Evolutionary conservation across 1,140 invertebrate genomes (phyloP), one percentile per base, ranked within the genome.

Genomic region (Homalodisca vitripennis): DNA sequence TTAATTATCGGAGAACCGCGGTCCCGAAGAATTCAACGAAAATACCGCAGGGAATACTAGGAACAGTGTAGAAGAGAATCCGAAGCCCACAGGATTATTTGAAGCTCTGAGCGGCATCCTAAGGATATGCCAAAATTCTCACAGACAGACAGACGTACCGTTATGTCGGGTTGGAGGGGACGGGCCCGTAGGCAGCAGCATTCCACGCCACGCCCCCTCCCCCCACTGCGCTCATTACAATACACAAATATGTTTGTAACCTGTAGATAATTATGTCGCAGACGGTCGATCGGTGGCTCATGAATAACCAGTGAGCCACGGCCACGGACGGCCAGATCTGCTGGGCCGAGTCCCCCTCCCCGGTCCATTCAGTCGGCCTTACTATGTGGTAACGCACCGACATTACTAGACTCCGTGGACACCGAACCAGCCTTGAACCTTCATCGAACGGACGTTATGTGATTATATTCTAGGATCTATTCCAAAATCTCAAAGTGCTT

Each of bases 191-290:
- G 55, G 22, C 22, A 60, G 24, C 55, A 22, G 26, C 55, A 60
- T 60, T 60, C 55, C 55, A 22, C 26, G 10, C 22, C 26, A 2
- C 22, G 24, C 24, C 55, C 55, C 55, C 55, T 30, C 27, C n/a
- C 55, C 55, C 55, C 55, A 22, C 55, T 60, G 22, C 34, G n/a
- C 55, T 60, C 55, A 60, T 60, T 60, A 60, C 55, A 60, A 60
- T 60, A 60, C 55, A 60, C 55, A 60, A 60, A 60, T 60, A 60
- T 60, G 55, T 60, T 60, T 60, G 55, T 60, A 60, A 60, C 55
- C 55, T 60, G 14, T 60, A 13, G 55, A 60, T 60, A 60, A 60
- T 60, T 60, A 60, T 60, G 55, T 60, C 55, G 55, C 55, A 30
- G 55, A 60, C 24, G 24, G 24, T 60, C 55, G 27, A 60, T 30